Percentiles rank a stretch among this genome's conserved stretches.
phyloP scores from a whole-genome alignment of 2,797 vertebrate genomes.

The Sebastes cheni region DNA sequence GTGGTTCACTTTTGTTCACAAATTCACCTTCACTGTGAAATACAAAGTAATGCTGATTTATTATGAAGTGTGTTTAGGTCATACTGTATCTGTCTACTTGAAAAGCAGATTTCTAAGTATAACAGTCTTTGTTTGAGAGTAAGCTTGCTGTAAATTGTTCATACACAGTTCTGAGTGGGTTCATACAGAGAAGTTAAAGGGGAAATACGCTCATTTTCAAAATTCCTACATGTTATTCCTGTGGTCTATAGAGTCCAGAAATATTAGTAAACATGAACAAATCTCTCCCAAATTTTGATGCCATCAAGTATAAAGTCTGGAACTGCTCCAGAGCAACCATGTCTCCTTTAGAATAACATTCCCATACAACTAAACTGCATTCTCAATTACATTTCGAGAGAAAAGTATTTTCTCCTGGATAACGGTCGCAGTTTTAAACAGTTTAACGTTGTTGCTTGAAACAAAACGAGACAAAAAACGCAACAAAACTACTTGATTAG shows the following conservation, averaged over 20 bases:
- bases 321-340: neutral
- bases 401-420: no score
- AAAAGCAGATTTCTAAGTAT: neutral
- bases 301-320: neutral
- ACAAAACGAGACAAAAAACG: fast-evolving
- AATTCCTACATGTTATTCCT: fast-evolving
- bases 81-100: neutral
- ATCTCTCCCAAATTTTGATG: neutral
- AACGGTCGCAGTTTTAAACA: no score
- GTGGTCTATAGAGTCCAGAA: neutral
- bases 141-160: neutral
- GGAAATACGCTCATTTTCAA: neutral
- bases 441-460: fast-evolving
- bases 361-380: no score
- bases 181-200: neutral
- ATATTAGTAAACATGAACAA: neutral
- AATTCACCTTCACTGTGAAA: neutral
- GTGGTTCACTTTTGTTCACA: conserved; percentile 1
- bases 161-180: neutral
- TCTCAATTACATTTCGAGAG: no score
- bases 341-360: no score
- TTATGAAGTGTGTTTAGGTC: neutral
- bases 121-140: neutral
- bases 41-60: neutral
- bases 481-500: no score